These are phyloP conservation scores for Microchrysa polita DNA, from an alignment of 2,888 invertebrate genomes.

Conservation along the genomic window DNA sequence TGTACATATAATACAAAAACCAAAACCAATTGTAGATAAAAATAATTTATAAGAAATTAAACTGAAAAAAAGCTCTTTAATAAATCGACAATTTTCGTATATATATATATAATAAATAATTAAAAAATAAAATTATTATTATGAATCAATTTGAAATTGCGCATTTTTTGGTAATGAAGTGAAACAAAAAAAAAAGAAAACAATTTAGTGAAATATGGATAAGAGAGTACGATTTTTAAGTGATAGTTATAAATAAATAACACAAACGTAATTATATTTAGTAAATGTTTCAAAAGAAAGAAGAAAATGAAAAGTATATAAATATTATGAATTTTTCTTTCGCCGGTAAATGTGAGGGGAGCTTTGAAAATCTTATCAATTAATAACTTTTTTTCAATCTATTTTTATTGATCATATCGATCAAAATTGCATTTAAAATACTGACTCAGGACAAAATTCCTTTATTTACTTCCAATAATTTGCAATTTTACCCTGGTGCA, in stretches of 20 bases:
- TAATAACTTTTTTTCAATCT: too few species aligned
- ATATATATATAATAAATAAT: neutral
- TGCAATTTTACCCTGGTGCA: too few species aligned
- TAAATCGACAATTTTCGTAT: neutral
- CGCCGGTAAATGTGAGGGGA: constrained; percentile 43
- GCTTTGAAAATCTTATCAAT: constrained; percentile 29
- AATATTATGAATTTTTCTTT: constrained; percentile 46
- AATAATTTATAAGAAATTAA: too few species aligned
- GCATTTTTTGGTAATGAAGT: constrained; percentile 37
- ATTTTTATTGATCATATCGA: too few species aligned
- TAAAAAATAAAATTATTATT: too few species aligned
- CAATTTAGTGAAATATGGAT: constrained; percentile 20
- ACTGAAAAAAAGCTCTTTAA: too few species aligned
- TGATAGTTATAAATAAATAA: constrained; percentile 18
- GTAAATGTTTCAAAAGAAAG: constrained; percentile 13
- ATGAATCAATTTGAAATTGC: constrained; percentile 42
- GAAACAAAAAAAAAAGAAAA: too few species aligned
- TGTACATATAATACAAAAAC: constrained; percentile 21
- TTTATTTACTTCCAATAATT: too few species aligned
- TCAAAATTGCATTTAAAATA: too few species aligned
- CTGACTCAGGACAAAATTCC: too few species aligned
- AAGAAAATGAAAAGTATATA: constrained; percentile 19
- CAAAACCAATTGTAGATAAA: constrained; percentile 1
- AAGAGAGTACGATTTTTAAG: constrained; percentile 9
- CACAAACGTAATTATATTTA: constrained; percentile 26